These are phyloP conservation scores for Sitobion miscanthi DNA, from an alignment of 1,140 invertebrate genomes.

Conservation along the genomic window DNA sequence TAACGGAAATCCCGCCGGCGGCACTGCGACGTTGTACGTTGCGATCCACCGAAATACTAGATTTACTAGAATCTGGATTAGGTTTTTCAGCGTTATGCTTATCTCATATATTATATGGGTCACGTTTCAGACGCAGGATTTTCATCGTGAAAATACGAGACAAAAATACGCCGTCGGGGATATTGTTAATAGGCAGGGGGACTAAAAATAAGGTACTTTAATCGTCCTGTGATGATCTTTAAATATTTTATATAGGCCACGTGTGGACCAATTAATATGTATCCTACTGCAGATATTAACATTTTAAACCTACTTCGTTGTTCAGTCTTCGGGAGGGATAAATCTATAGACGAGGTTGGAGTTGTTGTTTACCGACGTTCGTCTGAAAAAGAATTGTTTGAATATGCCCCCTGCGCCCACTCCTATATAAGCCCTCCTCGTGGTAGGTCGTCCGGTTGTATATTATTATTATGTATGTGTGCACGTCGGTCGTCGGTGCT, in stretches of 20 bases:
- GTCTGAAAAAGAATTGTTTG: neutral
- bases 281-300: neutral
- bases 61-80: neutral
- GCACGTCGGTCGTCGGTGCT: neutral
- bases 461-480: neutral
- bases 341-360: neutral
- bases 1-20: neutral
- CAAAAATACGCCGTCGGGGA: neutral
- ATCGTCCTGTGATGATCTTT: no score
- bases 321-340: neutral
- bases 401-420: neutral
- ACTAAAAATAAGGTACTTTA: no score
- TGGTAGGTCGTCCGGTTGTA: neutral
- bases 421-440: neutral
- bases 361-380: neutral
- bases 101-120: neutral
- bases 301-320: neutral
- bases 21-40: neutral
- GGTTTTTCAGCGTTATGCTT: neutral
- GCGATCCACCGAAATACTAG: neutral
- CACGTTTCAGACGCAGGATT: neutral
- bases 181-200: no score
- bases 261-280: neutral
- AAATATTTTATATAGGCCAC: no score
- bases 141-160: neutral